Base-by-base conservation (phyloP, 2,113 vertebrate genomes). In the Lagenorhynchus albirostris region DNA sequence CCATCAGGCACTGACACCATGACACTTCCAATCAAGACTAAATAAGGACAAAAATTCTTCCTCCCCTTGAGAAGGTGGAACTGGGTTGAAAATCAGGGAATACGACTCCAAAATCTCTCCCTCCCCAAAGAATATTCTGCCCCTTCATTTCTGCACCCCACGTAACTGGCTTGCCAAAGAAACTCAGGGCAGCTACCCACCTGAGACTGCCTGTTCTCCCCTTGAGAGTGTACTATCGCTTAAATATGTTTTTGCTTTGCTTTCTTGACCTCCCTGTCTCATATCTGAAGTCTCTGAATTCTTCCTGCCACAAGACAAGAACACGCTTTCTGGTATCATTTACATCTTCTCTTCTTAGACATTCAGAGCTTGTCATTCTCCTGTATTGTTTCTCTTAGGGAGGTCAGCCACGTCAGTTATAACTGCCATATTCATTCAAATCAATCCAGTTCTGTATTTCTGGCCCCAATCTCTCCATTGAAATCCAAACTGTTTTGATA, bases 191-290 rank as follows among this genome's bases (percentile, higher is more conserved):
- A 77, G 47, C 44, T 50, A 21, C 74, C 31, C 74, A 77, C 74
- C 74, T 0, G 0, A 77, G 29, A 50, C 1, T 77, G 44, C 5
- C 17, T 77, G 17, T 29, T 50, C 1, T 21, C 74, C 0, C 0
- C 29, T 50, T 77, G 44, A 77, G 44, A 12, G 74, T 21, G 18
- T 50, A 50, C 18, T 50, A 12, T 50, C 29, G 6, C 18, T 77
- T 77, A 77, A 33, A 33, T 77, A 50, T 33, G 50, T 33, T 9
- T 9, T 33, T 50, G 29, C 74, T 77, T 77, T 76, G 7, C 73
- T 76, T 76, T 76, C 44, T 50, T 47, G 73, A 76, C 26, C 44
- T 76, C 44, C 15, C 73, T 76, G 8, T 31, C 26, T 76, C 41
- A 6, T 77, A 29, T 77, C 44, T 77, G 74, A 77, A 77, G 29